Conservation (phyloP, 1,140 invertebrate species). For the Cheumatopsyche charites region DNA sequence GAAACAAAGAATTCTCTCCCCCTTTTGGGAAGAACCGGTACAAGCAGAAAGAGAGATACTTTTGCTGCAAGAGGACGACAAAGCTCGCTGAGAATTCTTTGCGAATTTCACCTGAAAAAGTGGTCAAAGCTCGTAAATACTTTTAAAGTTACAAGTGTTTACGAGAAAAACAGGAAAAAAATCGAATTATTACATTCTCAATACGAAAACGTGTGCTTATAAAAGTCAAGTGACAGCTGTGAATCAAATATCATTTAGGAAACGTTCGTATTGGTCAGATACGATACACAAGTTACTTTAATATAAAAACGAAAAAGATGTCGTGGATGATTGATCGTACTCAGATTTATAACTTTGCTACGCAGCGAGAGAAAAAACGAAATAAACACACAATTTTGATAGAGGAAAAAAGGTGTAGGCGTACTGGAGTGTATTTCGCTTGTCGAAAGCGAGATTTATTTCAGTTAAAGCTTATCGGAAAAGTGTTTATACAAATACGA, state of each 20-base stretch:
- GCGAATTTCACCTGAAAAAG: not conserved
- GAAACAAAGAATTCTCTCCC: constrained; percentile 1
- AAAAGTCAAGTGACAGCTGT: no score
- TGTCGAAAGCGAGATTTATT: constrained; percentile 10
- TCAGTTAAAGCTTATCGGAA: constrained; percentile 4
- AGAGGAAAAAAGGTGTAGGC: constrained; percentile 4
- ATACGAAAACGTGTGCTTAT: no score
- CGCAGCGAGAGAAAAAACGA: not conserved
- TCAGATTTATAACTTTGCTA: constrained; percentile 2
- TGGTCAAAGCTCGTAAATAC: no score
- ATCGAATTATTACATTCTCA: no score
- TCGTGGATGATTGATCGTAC: constrained; percentile 10
- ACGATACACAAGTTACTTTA: no score
- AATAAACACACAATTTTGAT: constrained; percentile 14
- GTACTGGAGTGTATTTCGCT: not conserved
- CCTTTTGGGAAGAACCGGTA: no score
- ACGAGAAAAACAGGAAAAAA: no score
- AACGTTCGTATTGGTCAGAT: no score
- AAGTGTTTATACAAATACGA: not conserved
- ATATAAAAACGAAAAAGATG: constrained; percentile 6
- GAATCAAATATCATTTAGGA: no score
- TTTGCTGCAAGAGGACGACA: no score
- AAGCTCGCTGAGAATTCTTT: not conserved
- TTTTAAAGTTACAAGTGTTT: no score
- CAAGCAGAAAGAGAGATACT: no score